These are phyloP conservation scores for Pardalotus punctatus DNA, from an alignment of 2,113 vertebrate genomes.

Conservation along the genomic window DNA sequence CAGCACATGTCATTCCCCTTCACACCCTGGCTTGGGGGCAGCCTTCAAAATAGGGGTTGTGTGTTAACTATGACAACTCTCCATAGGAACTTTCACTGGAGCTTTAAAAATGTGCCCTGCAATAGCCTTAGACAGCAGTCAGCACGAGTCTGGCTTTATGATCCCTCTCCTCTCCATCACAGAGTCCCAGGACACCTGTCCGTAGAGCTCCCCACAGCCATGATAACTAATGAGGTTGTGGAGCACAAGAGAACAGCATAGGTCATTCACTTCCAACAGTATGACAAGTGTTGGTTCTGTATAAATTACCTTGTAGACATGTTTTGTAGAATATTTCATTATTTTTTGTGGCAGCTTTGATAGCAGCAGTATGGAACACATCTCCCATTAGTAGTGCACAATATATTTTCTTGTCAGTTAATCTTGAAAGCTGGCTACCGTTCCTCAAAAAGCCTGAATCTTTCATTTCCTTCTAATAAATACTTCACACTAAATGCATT, in stretches of 20 bases:
- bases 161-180: constrained; percentile 50
- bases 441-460: constrained; percentile 25
- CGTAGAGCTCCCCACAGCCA: not conserved
- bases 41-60: not conserved
- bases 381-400: constrained; percentile 52
- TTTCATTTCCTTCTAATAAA: constrained; percentile 69
- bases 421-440: constrained; percentile 46
- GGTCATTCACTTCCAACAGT: constrained; percentile 46
- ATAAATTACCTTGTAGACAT: constrained; percentile 49
- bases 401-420: constrained; percentile 70
- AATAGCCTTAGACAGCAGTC: constrained; percentile 59
- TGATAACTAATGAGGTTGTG: constrained; percentile 62
- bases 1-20: not conserved
- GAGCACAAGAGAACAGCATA: constrained; percentile 17
- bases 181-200: constrained; percentile 58
- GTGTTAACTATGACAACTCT: constrained; percentile 42
- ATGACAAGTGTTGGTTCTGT: constrained; percentile 22
- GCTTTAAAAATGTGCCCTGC: constrained; percentile 50
- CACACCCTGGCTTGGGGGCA: not conserved
- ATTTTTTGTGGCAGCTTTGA: constrained; percentile 54
- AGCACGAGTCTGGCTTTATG: constrained; percentile 22
- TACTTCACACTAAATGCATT: constrained; percentile 43
- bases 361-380: not conserved
- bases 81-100: not conserved
- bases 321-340: constrained; percentile 66